Conservation (phyloP, 2,888 invertebrate species). For the Pachliopta kotzebuea region DNA sequence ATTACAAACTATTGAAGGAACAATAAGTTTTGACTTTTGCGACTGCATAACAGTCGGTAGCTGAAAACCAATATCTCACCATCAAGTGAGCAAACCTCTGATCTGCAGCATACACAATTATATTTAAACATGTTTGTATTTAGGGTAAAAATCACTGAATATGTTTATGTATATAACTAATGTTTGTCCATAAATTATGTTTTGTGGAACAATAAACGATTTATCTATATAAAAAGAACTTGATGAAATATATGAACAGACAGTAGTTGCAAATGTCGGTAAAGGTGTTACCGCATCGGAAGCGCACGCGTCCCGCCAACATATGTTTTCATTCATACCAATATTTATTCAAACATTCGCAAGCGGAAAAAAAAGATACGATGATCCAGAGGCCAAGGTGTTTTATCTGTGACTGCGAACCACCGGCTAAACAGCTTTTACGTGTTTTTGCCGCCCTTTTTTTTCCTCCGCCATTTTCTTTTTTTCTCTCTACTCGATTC, state of each 20-base stretch:
- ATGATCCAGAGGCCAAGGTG: constrained; percentile 54
- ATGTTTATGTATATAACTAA: too few species aligned
- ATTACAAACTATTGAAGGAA: too few species aligned
- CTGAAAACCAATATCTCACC: too few species aligned
- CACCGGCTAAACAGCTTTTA: constrained; percentile 44
- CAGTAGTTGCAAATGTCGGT: constrained; percentile 55
- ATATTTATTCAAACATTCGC: constrained; percentile 46
- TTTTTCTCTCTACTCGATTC: constrained; percentile 38
- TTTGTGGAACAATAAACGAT: too few species aligned
- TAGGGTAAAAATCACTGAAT: too few species aligned
- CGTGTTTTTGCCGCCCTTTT: constrained; percentile 39
- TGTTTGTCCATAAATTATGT: too few species aligned
- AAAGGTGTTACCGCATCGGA: constrained; percentile 62
- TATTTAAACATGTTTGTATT: too few species aligned
- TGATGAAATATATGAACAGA: constrained; percentile 13
- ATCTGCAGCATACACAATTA: too few species aligned
- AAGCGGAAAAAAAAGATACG: constrained; percentile 42
- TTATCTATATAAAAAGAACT: too few species aligned
- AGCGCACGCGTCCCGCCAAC: constrained; percentile 57
- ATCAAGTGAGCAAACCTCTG: too few species aligned
- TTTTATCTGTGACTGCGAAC: constrained; percentile 39
- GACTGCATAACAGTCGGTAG: too few species aligned
- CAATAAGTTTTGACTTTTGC: too few species aligned
- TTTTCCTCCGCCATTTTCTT: constrained; percentile 31
- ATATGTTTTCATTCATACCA: constrained; percentile 54